Percentiles rank a stretch among this genome's conserved stretches.
phyloP scores from a whole-genome alignment of 2,797 vertebrate species.

The Discoglossus pictus region DNA sequence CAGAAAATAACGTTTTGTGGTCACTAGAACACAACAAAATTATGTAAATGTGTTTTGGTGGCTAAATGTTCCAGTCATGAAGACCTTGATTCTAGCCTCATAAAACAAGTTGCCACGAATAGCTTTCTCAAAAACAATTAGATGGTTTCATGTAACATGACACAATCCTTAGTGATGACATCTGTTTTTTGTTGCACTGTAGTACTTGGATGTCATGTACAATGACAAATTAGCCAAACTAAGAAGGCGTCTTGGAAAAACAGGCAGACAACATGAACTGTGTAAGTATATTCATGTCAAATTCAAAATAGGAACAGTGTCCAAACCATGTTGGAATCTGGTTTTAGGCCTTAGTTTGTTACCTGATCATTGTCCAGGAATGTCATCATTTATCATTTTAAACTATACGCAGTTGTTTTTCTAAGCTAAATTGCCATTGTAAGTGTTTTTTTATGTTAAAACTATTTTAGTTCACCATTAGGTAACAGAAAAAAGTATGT shows the following conservation, averaged over 20 bases:
- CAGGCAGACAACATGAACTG: background rate
- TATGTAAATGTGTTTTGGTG: background rate
- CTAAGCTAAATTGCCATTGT: too few species aligned
- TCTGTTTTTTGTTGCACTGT: slow-evolving; percentile 26
- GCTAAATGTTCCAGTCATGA: background rate
- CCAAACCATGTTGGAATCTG: background rate
- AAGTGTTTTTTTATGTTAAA: too few species aligned
- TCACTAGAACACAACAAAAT: too few species aligned
- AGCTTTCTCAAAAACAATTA: slow-evolving; percentile 6
- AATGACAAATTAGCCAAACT: slow-evolving; percentile 3
- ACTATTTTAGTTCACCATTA: too few species aligned
- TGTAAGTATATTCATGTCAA: too few species aligned
- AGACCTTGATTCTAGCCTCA: background rate
- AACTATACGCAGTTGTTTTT: too few species aligned
- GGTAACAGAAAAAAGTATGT: too few species aligned
- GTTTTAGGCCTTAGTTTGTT: background rate
- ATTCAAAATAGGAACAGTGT: too few species aligned
- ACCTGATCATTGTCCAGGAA: background rate
- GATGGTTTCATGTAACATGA: slow-evolving; percentile 24
- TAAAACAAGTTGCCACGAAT: slow-evolving; percentile 11
- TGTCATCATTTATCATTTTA: background rate
- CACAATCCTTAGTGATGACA: slow-evolving; percentile 27
- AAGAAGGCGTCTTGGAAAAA: background rate
- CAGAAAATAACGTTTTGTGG: too few species aligned
- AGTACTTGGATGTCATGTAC: background rate